These are phyloP conservation scores for Hermaeophaga mercurialis DNA, from an alignment of 2,888 invertebrate genomes.

Conservation along the genomic window DNA sequence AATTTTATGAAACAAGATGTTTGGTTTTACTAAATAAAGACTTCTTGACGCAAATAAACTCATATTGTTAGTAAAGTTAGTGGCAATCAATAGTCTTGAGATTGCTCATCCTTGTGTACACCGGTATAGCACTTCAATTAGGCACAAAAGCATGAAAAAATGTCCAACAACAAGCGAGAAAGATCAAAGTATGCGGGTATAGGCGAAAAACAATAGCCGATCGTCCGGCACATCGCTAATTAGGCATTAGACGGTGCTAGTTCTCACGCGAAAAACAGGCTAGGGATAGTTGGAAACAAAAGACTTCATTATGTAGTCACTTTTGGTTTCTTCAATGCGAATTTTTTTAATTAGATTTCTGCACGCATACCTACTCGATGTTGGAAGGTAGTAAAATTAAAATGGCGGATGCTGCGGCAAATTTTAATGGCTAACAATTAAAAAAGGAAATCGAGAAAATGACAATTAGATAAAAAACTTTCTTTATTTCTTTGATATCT, in stretches of 20 bases:
- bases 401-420: conserved; percentile 47
- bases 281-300: conserved; percentile 38
- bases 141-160: conserved; percentile 37
- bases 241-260: conserved; percentile 36
- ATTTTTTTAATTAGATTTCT: conserved; percentile 53
- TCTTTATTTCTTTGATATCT: conserved; percentile 7
- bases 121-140: conserved; percentile 43
- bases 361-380: conserved; percentile 45
- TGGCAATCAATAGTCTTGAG: too few relatives aligned
- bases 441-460: conserved; percentile 32
- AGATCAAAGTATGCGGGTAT: conserved; percentile 50
- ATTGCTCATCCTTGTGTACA: conserved; percentile 3
- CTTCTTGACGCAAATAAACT: too few relatives aligned
- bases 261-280: conserved; percentile 51
- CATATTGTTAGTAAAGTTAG: too few relatives aligned
- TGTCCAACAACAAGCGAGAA: conserved; percentile 34
- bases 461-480: neutral
- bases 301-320: conserved; percentile 52
- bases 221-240: conserved; percentile 49
- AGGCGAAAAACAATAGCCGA: conserved; percentile 46
- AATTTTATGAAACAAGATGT: too few relatives aligned
- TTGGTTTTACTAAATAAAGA: too few relatives aligned
- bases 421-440: conserved; percentile 26
- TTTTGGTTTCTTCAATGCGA: conserved; percentile 49
- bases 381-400: conserved; percentile 37